Conservation (phyloP, 2,888 invertebrate genomes). For the Agrotis exclamationis region DNA sequence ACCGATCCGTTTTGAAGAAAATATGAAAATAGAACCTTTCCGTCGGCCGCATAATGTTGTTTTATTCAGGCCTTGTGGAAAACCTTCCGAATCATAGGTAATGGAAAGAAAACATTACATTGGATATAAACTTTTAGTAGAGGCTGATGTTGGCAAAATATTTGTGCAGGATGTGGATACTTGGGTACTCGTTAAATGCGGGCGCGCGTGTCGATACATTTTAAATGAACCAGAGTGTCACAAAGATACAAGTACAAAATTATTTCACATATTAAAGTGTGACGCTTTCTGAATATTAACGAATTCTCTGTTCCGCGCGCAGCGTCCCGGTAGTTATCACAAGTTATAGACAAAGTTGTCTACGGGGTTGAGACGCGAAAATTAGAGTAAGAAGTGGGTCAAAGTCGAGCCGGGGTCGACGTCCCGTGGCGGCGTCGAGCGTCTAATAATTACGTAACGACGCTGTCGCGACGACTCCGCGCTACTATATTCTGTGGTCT, state of each 20-base stretch:
- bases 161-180: constrained; percentile 49
- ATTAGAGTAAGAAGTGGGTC: constrained; percentile 90
- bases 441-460: constrained; percentile 88
- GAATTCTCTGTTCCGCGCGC: background rate
- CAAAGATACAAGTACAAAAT: constrained; percentile 27
- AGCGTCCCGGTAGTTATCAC: constrained; percentile 49
- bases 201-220: constrained; percentile 46
- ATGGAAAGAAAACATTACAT: constrained; percentile 82
- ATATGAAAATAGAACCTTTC: constrained; percentile 69
- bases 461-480: constrained; percentile 76
- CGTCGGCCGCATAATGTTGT: constrained; percentile 71
- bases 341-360: constrained; percentile 79
- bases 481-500: constrained; percentile 65
- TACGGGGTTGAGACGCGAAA: constrained; percentile 84
- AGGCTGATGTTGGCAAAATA: constrained; percentile 58
- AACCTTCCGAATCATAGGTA: constrained; percentile 77
- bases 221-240: constrained; percentile 38
- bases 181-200: constrained; percentile 37
- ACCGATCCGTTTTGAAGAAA: constrained; percentile 63
- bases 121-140: constrained; percentile 71
- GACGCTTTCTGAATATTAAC: constrained; percentile 30
- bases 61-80: constrained; percentile 74
- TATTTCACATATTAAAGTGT: constrained; percentile 27
- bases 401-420: constrained; percentile 88
- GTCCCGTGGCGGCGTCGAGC: constrained; percentile 77